These are phyloP conservation scores for Pangasius sanitwongsei DNA, from an alignment of 2,797 vertebrate species.

Conservation along the genomic window DNA sequence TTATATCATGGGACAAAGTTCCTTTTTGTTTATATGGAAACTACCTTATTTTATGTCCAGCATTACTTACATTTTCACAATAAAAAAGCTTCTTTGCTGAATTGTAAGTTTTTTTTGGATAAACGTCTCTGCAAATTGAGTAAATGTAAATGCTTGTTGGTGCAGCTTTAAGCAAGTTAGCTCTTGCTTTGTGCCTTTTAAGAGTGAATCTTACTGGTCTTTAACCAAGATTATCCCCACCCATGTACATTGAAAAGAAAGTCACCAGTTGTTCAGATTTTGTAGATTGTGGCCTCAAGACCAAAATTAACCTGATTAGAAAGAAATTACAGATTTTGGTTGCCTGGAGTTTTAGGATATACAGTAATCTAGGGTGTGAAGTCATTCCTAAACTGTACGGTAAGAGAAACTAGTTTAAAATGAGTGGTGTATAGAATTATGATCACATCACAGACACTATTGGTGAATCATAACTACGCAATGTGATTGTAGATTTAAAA, in stretches of 20 bases:
- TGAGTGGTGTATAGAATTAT: background rate
- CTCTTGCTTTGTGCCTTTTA: background rate
- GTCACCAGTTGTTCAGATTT: background rate
- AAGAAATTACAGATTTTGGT: background rate
- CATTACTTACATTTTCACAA: background rate
- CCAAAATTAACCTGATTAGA: background rate
- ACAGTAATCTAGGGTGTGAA: background rate
- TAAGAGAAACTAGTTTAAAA: background rate
- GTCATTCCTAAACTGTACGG: background rate
- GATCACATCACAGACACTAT: background rate
- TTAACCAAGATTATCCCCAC: background rate
- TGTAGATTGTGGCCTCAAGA: background rate
- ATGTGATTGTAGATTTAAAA: background rate
- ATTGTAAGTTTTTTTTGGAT: background rate
- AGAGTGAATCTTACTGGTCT: background rate
- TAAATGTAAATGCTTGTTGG: background rate
- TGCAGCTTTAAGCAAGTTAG: background rate
- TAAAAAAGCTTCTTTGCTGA: background rate
- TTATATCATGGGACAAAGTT: background rate
- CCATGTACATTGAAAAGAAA: background rate
- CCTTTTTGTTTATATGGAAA: too few species aligned
- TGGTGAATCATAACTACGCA: background rate
- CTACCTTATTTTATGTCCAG: background rate
- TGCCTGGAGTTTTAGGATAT: background rate
- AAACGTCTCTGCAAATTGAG: background rate